Percentiles rank a stretch among this genome's conserved stretches.
phyloP scores from a whole-genome alignment of 1,140 invertebrate genomes.

The Drosophila malerkotliana region DNA sequence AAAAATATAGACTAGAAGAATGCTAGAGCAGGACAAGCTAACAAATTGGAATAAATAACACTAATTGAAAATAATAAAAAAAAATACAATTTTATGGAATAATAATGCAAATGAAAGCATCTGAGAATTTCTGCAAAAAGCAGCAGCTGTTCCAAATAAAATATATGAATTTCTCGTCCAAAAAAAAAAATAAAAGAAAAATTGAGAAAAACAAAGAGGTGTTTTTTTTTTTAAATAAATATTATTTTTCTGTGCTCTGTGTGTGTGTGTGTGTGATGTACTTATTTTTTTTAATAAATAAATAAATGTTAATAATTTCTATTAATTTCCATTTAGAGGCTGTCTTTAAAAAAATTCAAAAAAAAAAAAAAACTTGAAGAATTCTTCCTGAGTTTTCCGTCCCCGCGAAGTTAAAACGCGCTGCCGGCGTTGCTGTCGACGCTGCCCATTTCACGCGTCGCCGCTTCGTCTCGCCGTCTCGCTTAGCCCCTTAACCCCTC shows the following conservation, averaged over 20 bases:
- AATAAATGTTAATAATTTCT: neutral
- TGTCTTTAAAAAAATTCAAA: neutral
- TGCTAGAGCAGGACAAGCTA: constrained; percentile 10
- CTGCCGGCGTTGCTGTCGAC: constrained; percentile 33
- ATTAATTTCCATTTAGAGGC: constrained; percentile 14
- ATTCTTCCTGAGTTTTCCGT: constrained; percentile 28
- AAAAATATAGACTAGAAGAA: neutral
- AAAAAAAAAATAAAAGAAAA: neutral
- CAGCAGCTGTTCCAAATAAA: neutral
- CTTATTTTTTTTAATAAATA: neutral
- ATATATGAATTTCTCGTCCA: neutral
- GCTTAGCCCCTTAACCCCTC: constrained; percentile 24
- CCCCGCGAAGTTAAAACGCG: constrained; percentile 31
- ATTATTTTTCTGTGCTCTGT: neutral
- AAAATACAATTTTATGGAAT: too few species aligned
- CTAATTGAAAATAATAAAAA: constrained; percentile 17
- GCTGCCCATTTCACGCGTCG: constrained; percentile 63
- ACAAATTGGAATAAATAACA: constrained; percentile 43
- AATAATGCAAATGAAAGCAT: too few species aligned
- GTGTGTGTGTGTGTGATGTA: neutral
- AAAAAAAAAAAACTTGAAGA: constrained; percentile 14
- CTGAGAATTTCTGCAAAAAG: too few species aligned
- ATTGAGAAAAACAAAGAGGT: neutral
- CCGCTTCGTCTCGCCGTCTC: constrained; percentile 65
- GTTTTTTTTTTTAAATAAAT: neutral